phyloP scores from a whole-genome alignment of 1,140 invertebrate species.

The Phocides pigmalion region DNA sequence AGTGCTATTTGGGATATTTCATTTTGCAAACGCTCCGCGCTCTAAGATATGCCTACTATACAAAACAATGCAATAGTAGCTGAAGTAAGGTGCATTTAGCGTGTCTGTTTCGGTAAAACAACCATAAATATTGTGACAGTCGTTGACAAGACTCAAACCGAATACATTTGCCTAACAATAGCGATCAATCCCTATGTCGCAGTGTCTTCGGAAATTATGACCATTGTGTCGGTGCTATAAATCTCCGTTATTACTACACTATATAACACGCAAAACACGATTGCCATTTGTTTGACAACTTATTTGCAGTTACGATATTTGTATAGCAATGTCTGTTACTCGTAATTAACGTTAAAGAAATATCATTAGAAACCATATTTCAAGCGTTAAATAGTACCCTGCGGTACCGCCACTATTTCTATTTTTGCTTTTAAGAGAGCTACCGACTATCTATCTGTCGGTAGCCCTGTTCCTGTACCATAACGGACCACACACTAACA shows the following conservation, averaged over 20 bases:
- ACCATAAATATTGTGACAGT: conserved; percentile 9
- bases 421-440: too few relatives aligned
- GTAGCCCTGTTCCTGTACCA: too few relatives aligned
- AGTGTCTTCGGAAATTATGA: conserved; percentile 26
- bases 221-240: conserved; percentile 29
- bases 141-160: conserved; percentile 15
- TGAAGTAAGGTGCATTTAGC: neutral
- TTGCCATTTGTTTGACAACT: conserved; percentile 22
- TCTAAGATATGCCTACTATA: too few relatives aligned
- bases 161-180: conserved; percentile 29
- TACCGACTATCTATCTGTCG: too few relatives aligned
- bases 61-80: neutral
- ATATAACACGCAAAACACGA: conserved; percentile 17
- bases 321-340: conserved; percentile 1
- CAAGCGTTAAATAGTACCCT: too few relatives aligned
- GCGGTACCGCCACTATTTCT: too few relatives aligned
- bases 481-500: too few relatives aligned
- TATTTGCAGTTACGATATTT: conserved; percentile 2
- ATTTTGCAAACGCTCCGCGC: too few relatives aligned
- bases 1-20: too few relatives aligned
- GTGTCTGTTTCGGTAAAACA: neutral
- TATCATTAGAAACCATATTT: too few relatives aligned
- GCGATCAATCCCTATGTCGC: conserved; percentile 26
- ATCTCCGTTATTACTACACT: conserved; percentile 27
- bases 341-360: conserved; percentile 18